Evolutionary conservation across 2,797 vertebrate genomes (phyloP), one percentile per base, ranked within the genome.

Genomic region (Acropternis orthonyx): DNA sequence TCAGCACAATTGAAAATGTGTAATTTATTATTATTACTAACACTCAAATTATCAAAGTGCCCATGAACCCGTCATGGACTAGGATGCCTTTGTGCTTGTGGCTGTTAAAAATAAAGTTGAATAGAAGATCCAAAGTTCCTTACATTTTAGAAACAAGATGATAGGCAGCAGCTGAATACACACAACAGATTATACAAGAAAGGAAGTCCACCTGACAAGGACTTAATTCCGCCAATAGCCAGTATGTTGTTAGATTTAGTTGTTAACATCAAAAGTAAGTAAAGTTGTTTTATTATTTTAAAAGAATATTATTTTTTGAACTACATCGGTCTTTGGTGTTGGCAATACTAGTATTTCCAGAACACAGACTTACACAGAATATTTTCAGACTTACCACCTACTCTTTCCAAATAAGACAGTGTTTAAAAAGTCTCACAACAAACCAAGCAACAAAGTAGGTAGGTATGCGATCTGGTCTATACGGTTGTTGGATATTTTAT

Each of bases 31-130:
- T 63, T 73, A 48, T 43, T 79, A 28, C 7, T 36, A 30, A 23
- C 18, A 28, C 17, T 68, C 52, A 27, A 76, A 74, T 71, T 85
- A 77, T 19, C 48, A 12, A 66, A 44, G 21, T 79, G 49, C 18
- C n/a, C n/a, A 41, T 0, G 1, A 86, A 30, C 11, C 6, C 13
- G 12, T 32, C 32, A 36, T 8, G 30, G 34, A 23, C 8, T 14
- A 39, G 17, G 46, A 11, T 10, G 10, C 22, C 7, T 8, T 18
- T 48, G 16, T 34, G 20, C 15, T 46, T 22, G 20, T 3, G 71
- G 14, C 10, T 51, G 28, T 27, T 55, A 65, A 81, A 83, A 63
- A 18, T 22, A 32, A 54, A 75, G 18, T 24, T 34, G 46, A 55
- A 54, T 83, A 95, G 9, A 5, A 71, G 9, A 62, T 41, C 30